Base-by-base conservation (phyloP, 2,888 invertebrate genomes). In the Drosophila anceps region DNA sequence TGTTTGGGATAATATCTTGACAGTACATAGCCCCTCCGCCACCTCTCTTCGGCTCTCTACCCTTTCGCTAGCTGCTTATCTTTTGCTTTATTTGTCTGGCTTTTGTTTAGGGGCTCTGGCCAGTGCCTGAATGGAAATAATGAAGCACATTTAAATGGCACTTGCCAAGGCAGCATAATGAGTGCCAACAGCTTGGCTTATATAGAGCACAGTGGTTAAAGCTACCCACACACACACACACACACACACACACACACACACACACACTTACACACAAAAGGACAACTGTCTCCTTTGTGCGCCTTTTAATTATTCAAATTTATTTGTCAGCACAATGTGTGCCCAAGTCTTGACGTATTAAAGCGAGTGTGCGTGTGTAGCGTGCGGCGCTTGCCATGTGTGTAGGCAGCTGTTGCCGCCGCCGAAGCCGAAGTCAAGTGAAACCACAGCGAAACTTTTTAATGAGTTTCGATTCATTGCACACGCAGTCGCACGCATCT, bases 391-490 rank as follows among this genome's bases (percentile, higher is more conserved):
- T 53, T 18, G 51, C 44, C 48, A 27, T 62, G 64, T 57, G 65
- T 61, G 69, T 70, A 54, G 67, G 48, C 81, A 69, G 81, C 81
- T 79, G 81, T 64, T 81, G 69, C 59, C 50, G 55, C 53, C 37
- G 57, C 59, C 72, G 41, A n/a, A n/a, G n/a, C 60, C 39, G 48
- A 39, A 24, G 75, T 46, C 54, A 44, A 77, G 72, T 73, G 62
- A 72, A 88, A 76, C 84, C 90, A 60, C 84, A 85, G 90, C 69
- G 71, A 73, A 86, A 86, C 76, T 88, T 90, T 90, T 86, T 90
- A 86, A 86, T 86, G 90, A 86, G 90, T 86, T 90, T 88, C 90
- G 84, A 90, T 88, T 90, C 90, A 90, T 88, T 88, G 77, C 88
- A 74, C 69, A 70, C 68, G 67, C 68, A 58, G 62, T 61, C 67